Evolutionary conservation across 2,797 vertebrate species (phyloP).

Genomic region (Tapirus indicus): DNA sequence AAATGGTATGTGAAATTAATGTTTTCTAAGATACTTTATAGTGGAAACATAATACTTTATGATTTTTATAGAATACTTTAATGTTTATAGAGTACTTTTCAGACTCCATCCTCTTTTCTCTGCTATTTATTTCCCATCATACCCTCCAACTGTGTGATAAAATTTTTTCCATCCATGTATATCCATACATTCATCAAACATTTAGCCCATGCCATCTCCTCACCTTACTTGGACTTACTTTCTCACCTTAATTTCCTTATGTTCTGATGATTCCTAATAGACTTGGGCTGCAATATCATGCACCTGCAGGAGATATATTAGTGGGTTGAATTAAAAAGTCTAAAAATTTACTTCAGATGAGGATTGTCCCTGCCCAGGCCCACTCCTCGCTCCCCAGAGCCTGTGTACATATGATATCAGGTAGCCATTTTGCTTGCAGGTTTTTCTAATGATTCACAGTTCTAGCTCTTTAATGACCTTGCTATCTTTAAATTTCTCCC

Average conservation of each 20-base stretch:
- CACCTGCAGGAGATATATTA: constrained; percentile 7
- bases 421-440: constrained; percentile 15
- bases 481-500: constrained; percentile 54
- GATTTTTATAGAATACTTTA: not conserved
- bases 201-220: constrained; percentile 3
- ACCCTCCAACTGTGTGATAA: not conserved
- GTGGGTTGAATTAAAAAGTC: not conserved
- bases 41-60: not conserved
- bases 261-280: constrained; percentile 1
- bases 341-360: not conserved
- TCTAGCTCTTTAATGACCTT: constrained; percentile 2
- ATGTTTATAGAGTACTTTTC: constrained; percentile 14
- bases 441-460: not conserved
- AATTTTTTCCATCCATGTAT: not conserved
- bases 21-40: constrained; percentile 20
- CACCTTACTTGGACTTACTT: not conserved
- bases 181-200: not conserved
- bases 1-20: constrained; percentile 13
- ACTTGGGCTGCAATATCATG: not conserved
- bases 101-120: constrained; percentile 25
- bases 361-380: not conserved
- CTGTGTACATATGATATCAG: not conserved
- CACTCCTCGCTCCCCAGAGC: not conserved
- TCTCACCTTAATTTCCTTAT: not conserved
- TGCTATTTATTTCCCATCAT: constrained; percentile 15